These are phyloP conservation scores for Pseudochirops corinnae DNA, from an alignment of 2,797 vertebrate species.

Conservation along the genomic window DNA sequence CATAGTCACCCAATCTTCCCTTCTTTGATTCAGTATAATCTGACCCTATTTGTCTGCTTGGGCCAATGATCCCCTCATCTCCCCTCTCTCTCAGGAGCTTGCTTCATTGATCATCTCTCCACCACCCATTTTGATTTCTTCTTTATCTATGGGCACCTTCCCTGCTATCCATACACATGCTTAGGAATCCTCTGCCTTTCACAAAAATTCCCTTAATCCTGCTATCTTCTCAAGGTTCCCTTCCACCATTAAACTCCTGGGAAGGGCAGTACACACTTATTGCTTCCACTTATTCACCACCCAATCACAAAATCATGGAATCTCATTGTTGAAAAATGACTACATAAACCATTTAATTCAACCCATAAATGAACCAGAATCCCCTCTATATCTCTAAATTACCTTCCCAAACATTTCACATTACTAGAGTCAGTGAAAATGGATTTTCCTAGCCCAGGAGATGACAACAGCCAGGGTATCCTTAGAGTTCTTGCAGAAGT, in stretches of 20 bases:
- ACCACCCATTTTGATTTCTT: background rate
- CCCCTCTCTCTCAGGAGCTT: background rate
- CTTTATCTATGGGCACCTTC: background rate
- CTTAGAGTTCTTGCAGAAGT: background rate
- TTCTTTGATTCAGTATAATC: background rate
- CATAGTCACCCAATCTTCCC: background rate
- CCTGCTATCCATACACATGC: background rate
- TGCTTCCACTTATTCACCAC: background rate
- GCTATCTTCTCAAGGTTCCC: background rate
- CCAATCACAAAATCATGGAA: background rate
- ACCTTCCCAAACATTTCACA: background rate
- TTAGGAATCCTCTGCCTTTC: background rate
- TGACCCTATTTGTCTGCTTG: background rate
- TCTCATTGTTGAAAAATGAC: background rate
- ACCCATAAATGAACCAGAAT: background rate
- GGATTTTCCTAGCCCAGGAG: background rate
- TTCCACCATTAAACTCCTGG: background rate
- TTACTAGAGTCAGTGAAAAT: background rate
- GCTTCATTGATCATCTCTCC: background rate
- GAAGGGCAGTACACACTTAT: background rate
- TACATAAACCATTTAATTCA: background rate
- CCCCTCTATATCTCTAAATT: background rate
- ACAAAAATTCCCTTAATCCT: background rate
- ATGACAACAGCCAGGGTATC: background rate
- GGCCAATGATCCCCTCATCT: background rate